Evolutionary conservation across 2,888 invertebrate genomes (phyloP), one percentile per base, ranked within the genome.

Genomic region (Pherbina coryleti): DNA sequence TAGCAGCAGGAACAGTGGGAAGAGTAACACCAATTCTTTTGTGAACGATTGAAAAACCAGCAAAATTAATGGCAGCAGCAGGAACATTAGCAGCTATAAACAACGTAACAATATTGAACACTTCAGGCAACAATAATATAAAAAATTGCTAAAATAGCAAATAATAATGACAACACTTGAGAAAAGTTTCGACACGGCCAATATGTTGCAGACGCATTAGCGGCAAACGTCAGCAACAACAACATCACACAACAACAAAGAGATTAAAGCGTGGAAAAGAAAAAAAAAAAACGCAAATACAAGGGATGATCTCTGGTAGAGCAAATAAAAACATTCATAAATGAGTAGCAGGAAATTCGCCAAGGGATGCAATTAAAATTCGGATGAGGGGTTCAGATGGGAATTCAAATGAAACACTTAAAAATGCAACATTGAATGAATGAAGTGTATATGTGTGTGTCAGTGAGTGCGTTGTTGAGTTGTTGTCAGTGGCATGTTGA

Each of bases 91-190:
- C 70, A 74, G 19, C 31, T 31, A 62, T 49, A 79, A 79, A 79
- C 72, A 64, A 77, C 79, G 78, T 81, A 84, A 81, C 82, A 81
- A 82, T 83, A 84, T 82, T 82, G 82, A 82, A 82, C 80, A 82
- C 82, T 81, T 83, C 82, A 83, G 64, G 31, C 72, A 60, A 25
- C 76, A 76, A 67, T 51, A 70, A 72, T 70, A n/a, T n/a, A n/a
- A 64, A 75, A 75, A 74, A 77, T 67, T 55, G 75, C 66, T 75
- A 67, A 75, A 75, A 67, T 55, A 44, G 67, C 75, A 75, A 75
- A 75, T 55, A 75, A 75, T 67, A 53, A 37, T 67, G 67, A 75
- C 75, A 67, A 44, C 75, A 66, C 66, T 75, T 55, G 75, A 55
- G 55, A 31, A 25, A 44, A 34, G 37, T 37, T 19, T 22, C 55